Conservation (phyloP, 2,888 invertebrate genomes). For the Bimastos eiseni region DNA sequence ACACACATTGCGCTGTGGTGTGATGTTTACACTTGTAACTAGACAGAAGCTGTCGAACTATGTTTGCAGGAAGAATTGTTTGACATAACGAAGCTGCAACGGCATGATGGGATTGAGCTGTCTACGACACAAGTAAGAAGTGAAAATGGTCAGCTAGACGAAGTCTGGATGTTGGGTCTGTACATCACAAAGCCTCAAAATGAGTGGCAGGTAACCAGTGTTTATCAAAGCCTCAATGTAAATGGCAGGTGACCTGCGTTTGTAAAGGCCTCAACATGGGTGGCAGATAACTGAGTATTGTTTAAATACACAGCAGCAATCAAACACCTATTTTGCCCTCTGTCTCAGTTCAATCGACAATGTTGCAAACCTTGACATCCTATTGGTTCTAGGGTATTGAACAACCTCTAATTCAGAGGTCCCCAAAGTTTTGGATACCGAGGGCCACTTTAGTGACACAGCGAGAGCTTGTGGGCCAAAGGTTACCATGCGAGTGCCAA, state of each 20-base stretch:
- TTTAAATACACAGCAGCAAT: too few relatives aligned
- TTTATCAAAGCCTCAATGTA: not conserved
- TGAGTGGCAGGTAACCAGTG: slow-evolving; percentile 9
- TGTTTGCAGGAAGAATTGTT: slow-evolving; percentile 1
- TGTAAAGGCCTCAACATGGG: not conserved
- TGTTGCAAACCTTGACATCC: not conserved
- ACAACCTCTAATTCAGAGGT: not conserved
- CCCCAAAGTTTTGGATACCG: too few relatives aligned
- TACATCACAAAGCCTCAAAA: not conserved
- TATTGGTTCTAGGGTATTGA: not conserved
- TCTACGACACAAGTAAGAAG: not conserved
- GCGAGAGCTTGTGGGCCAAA: too few relatives aligned
- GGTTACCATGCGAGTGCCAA: too few relatives aligned
- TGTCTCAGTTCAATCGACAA: not conserved
- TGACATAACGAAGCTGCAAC: not conserved
- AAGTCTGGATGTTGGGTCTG: not conserved
- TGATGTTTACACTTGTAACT: not conserved
- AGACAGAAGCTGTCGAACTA: not conserved
- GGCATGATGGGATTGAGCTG: not conserved
- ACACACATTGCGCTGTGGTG: too few relatives aligned
- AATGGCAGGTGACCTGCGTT: slow-evolving; percentile 8
- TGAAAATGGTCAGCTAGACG: not conserved
- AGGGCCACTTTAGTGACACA: too few relatives aligned
- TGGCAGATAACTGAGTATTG: not conserved
- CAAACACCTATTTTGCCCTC: too few relatives aligned